Conservation (phyloP, 2,797 vertebrate species). For the Cuniculus paca region DNA sequence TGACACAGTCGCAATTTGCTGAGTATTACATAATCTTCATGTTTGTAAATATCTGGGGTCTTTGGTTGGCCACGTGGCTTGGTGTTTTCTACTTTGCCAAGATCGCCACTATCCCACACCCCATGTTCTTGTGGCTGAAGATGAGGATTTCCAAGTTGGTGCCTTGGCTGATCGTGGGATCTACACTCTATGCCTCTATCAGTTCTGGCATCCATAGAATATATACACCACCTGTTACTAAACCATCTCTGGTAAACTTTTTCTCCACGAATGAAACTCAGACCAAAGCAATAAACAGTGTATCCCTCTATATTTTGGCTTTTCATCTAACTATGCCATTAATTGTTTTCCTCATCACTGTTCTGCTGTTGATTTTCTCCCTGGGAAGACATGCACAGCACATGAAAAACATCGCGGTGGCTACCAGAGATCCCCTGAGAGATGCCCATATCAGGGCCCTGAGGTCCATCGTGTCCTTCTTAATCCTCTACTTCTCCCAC, state of each 20-base stretch:
- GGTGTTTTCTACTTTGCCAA: not conserved
- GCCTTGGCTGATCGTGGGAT: constrained; percentile 33
- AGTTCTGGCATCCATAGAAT: rapidly evolving
- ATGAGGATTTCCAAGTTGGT: constrained; percentile 59
- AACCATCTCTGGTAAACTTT: rapidly evolving
- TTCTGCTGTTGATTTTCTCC: constrained; percentile 51
- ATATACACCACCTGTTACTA: rapidly evolving
- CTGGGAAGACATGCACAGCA: constrained; percentile 59
- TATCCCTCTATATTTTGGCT: rapidly evolving
- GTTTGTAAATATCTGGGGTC: not conserved
- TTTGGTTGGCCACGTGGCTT: not conserved
- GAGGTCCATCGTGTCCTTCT: too few species aligned
- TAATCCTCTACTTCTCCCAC: too few species aligned
- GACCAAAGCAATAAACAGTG: rapidly evolving
- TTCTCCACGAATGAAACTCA: constrained; percentile 5
- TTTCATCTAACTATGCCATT: rapidly evolving
- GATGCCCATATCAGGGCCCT: rapidly evolving
- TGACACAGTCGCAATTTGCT: rapidly evolving
- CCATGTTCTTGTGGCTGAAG: not conserved
- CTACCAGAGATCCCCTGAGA: rapidly evolving
- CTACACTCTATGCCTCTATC: not conserved
- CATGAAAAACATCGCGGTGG: not conserved
- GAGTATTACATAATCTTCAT: rapidly evolving
- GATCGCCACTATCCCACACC: not conserved
- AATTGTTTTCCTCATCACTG: constrained; percentile 11